Conservation (phyloP, 2,888 invertebrate genomes). For the Patella ulyssiponensis region DNA sequence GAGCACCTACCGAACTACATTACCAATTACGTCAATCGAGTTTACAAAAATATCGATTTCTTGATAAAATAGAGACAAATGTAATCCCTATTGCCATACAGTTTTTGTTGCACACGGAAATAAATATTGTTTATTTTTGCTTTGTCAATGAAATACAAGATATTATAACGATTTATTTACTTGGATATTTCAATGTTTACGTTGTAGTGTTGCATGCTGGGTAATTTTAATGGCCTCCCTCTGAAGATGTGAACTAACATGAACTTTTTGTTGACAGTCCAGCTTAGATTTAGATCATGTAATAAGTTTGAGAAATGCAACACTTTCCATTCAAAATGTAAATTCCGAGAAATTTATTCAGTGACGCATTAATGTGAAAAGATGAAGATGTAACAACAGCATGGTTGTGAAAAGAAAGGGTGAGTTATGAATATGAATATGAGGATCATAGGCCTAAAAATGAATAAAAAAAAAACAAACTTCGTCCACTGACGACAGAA, state of each 20-base stretch:
- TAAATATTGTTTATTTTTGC: background rate
- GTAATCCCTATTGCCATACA: background rate
- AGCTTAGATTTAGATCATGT: too few relatives aligned
- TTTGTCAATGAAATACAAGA: background rate
- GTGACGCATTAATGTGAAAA: too few relatives aligned
- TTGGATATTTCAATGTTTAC: conserved; percentile 11
- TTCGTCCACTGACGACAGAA: too few relatives aligned
- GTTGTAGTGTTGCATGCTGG: conserved; percentile 16
- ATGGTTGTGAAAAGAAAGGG: conserved; percentile 63
- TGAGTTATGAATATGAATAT: conserved; percentile 30
- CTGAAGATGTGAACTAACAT: background rate
- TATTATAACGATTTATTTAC: background rate
- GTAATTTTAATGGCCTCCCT: conserved; percentile 3
- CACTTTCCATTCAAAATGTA: background rate
- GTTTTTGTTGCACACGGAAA: too few relatives aligned
- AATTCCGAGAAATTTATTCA: conserved; percentile 4
- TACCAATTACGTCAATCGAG: conserved; percentile 6
- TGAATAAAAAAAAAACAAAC: too few relatives aligned
- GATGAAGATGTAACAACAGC: background rate
- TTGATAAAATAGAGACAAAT: background rate
- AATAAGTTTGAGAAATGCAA: too few relatives aligned
- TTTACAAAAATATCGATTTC: background rate
- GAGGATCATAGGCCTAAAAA: too few relatives aligned
- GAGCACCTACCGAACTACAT: background rate
- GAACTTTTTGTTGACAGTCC: too few relatives aligned